Base-by-base conservation (phyloP, 2,888 invertebrate species). In the Cistogaster globosa region DNA sequence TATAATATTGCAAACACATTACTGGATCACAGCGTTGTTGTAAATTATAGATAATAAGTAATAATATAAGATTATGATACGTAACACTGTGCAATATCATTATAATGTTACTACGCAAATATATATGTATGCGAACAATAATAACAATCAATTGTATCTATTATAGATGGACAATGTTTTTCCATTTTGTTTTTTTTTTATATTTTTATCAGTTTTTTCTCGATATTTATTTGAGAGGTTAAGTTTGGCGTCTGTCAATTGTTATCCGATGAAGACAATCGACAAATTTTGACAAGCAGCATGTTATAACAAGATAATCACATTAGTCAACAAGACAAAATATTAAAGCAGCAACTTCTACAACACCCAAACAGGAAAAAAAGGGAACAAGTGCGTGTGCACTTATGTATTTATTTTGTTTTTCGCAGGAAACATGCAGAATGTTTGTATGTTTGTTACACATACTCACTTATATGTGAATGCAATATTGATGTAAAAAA, bases 221-320 rank as follows among this genome's bases (percentile, higher is more conserved):
- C 20, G 20, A 53, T 63, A 65, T 74, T 63, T 26, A 60, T 77
- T 77, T 55, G 69, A 85, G 75, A 85, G 85, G 78, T 85, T 85
- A 82, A 82, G 78, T 78, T 68, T 80, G 84, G 80, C 77, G 79
- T 74, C 82, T 88, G 87, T 87, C 87, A 87, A 86, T 86, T 87
- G 87, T 87, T 88, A 87, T 85, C 83, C 84, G 85, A 87, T 87
- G 82, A 83, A 87, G 86, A 83, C 86, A 84, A 87, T 87, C 87
- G 90, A 89, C 88, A 89, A 88, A 90, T 90, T 87, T 75, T 87
- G 90, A 91, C 90, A 91, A 88, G 91, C 90, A 88, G 87, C 89
- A 88, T 89, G 84, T 84, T 58, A 75, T 76, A 84, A 91, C 91
- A 91, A 89, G 91, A 91, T 91, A 91, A 91, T 91, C 92, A 91